Conservation (phyloP, 2,888 invertebrate genomes). For the Formica aserva region DNA sequence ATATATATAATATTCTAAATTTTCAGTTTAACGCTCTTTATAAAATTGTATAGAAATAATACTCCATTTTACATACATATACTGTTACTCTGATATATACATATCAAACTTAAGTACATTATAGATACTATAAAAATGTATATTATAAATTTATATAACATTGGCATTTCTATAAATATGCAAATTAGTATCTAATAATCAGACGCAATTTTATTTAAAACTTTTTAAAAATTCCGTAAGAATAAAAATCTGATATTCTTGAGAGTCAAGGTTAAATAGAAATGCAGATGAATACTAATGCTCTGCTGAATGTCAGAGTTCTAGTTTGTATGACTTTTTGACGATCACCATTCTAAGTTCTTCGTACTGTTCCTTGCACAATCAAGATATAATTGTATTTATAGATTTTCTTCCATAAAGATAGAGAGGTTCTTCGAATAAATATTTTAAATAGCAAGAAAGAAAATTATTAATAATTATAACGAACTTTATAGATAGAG, state of each 20-base stretch:
- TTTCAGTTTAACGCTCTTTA: not conserved
- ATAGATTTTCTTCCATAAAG: not conserved
- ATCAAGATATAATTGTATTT: not conserved
- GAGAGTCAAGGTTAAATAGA: slow-evolving; percentile 74
- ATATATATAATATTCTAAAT: not conserved
- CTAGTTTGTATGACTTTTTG: slow-evolving; percentile 1
- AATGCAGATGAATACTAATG: slow-evolving; percentile 71
- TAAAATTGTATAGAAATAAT: not conserved
- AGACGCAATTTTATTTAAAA: not conserved
- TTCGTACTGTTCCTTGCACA: not conserved
- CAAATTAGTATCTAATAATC: slow-evolving; percentile 4
- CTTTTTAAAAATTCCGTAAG: slow-evolving; percentile 12
- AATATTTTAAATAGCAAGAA: not conserved
- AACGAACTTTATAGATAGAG: not conserved
- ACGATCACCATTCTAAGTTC: not conserved
- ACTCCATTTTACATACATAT: not conserved
- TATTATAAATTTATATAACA: not conserved
- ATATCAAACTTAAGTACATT: not conserved
- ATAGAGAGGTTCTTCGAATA: not conserved
- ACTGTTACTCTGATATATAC: not conserved
- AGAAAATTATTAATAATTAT: not conserved
- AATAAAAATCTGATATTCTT: slow-evolving; percentile 69
- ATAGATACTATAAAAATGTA: not conserved
- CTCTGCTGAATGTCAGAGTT: slow-evolving; percentile 68
- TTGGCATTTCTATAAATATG: not conserved